Conservation (phyloP, 2,888 invertebrate genomes). For the Folsomia manolachei region DNA sequence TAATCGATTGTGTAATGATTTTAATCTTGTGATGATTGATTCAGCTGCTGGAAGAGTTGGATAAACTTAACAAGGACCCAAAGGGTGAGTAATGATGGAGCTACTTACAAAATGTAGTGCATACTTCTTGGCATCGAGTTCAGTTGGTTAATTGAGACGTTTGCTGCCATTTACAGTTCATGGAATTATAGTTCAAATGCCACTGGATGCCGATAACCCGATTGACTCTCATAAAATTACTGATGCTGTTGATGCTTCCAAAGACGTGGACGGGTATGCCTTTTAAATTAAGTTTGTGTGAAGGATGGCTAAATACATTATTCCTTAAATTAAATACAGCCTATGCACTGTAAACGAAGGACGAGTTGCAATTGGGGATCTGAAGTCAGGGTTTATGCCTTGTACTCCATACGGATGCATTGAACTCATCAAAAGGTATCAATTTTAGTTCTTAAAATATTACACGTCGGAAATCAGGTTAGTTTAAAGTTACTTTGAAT, state of each 20-base stretch:
- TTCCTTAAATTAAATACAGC: slow-evolving; percentile 55
- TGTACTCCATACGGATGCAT: slow-evolving; percentile 96
- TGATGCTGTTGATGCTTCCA: slow-evolving; percentile 79
- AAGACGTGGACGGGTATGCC: slow-evolving; percentile 91
- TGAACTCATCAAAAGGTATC: slow-evolving; percentile 75
- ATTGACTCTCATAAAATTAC: slow-evolving; percentile 86
- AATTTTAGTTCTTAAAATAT: slow-evolving; percentile 52
- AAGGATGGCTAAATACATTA: not conserved
- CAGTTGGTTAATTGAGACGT: no score
- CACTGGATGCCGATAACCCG: slow-evolving; percentile 74
- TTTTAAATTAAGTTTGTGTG: no score
- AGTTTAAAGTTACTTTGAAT: not conserved
- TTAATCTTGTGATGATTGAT: slow-evolving; percentile 9
- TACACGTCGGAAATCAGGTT: not conserved
- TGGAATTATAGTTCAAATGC: slow-evolving; percentile 96
- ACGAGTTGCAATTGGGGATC: slow-evolving; percentile 81
- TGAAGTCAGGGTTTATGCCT: slow-evolving; percentile 79
- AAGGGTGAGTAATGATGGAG: no score
- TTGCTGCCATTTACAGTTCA: no score
- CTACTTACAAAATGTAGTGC: no score
- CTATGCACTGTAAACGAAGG: slow-evolving; percentile 93
- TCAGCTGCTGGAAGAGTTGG: slow-evolving; percentile 68
- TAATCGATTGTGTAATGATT: not conserved
- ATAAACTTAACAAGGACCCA: slow-evolving; percentile 76
- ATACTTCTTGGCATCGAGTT: no score